Conservation (phyloP, 2,797 vertebrate species). For the Hozukius guyotensis region DNA sequence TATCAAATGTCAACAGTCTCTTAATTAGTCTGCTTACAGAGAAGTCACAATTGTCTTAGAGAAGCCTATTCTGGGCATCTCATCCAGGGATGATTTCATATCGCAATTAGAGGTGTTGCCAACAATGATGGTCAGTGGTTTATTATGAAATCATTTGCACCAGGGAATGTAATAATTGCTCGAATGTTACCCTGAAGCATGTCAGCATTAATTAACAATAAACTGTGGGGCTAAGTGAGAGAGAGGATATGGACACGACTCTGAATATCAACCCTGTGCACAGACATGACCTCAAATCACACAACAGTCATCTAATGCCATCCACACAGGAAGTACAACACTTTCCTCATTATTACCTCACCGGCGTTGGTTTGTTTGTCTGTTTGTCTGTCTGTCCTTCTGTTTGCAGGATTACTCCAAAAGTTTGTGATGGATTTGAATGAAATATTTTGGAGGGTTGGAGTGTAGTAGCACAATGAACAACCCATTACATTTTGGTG, state of each 20-base stretch:
- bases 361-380: no score
- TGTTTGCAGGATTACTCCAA: no score
- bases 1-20: conserved; percentile 69
- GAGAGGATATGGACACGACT: neutral
- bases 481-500: no score
- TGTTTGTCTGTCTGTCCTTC: no score
- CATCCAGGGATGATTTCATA: conserved; percentile 67
- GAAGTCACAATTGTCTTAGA: conserved; percentile 63
- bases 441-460: no score
- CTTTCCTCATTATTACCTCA: neutral
- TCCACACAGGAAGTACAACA: neutral
- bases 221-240: conserved; percentile 19
- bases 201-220: conserved; percentile 68
- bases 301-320: neutral
- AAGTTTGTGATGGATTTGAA: no score
- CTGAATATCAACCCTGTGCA: neutral
- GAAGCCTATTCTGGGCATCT: conserved; percentile 59
- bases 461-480: no score
- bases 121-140: conserved; percentile 72
- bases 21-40: conserved; percentile 73
- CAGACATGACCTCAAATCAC: neutral
- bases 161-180: conserved; percentile 73
- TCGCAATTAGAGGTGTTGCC: conserved; percentile 74
- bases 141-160: conserved; percentile 76
- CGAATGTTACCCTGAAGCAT: conserved; percentile 67